Conservation (phyloP, 2,888 invertebrate species). For the Nephrocerus scutellatus region DNA sequence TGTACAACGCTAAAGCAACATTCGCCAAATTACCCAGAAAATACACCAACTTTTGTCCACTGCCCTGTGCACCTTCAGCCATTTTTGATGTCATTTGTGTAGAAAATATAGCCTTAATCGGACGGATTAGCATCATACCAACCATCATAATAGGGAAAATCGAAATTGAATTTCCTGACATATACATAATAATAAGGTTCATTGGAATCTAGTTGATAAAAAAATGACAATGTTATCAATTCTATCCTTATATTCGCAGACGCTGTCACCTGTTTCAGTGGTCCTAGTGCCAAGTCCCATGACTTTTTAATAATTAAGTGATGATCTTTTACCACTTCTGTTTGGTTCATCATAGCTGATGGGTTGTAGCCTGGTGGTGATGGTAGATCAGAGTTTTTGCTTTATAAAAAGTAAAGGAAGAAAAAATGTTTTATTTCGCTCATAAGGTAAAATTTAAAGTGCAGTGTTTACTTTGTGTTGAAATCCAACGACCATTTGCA, state of each 20-base stretch:
- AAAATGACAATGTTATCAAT: not conserved
- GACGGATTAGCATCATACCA: constrained; percentile 95
- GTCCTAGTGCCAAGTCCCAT: constrained; percentile 94
- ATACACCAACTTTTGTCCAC: constrained; percentile 87
- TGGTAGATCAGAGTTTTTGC: constrained; percentile 54
- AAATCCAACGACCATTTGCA: constrained; percentile 62
- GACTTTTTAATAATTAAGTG: constrained; percentile 86
- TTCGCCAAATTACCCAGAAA: constrained; percentile 90
- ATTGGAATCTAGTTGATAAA: constrained; percentile 63
- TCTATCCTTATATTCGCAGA: not conserved
- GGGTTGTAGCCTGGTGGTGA: constrained; percentile 82
- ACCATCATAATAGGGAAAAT: constrained; percentile 99
- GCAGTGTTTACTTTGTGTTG: constrained; percentile 52
- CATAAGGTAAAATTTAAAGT: not conserved
- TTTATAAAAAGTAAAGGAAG: constrained; percentile 13
- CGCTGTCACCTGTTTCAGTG: constrained; percentile 70
- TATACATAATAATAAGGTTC: constrained; percentile 99
- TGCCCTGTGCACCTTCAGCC: constrained; percentile 86
- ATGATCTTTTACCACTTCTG: constrained; percentile 75
- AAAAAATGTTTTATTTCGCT: not conserved
- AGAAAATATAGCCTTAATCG: constrained; percentile 89
- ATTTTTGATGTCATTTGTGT: constrained; percentile 87
- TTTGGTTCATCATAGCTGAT: constrained; percentile 62
- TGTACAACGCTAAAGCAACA: constrained; percentile 85
- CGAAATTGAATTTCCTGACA: constrained; percentile 98